These are phyloP conservation scores for Hymenochirus boettgeri DNA, from an alignment of 2,113 vertebrate species.

Conservation along the genomic window DNA sequence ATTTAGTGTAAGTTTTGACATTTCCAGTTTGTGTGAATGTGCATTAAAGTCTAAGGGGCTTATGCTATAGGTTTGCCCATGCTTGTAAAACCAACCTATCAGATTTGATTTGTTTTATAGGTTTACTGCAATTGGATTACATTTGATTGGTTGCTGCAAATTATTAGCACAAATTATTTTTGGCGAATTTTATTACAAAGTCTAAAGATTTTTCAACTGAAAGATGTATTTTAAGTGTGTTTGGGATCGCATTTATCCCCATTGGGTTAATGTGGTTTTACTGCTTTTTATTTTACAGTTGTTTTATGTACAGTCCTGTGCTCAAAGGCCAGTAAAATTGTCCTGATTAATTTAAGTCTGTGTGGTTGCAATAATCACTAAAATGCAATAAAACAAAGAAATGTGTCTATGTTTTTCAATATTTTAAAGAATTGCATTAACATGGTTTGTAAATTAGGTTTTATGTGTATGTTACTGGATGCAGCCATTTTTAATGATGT, in stretches of 20 bases:
- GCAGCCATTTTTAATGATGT: no score
- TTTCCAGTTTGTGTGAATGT: no score
- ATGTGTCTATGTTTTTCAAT: not conserved
- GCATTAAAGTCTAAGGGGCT: no score
- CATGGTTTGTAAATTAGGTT: not conserved
- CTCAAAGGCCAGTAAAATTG: not conserved
- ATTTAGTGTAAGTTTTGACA: no score
- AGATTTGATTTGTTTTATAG: no score
- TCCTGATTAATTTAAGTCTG: slow-evolving; percentile 23
- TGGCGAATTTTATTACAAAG: no score
- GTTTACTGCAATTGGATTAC: no score
- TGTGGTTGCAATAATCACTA: slow-evolving; percentile 37
- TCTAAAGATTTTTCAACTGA: not conserved
- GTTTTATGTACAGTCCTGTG: slow-evolving; percentile 5
- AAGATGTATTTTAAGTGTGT: not conserved
- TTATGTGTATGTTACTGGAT: no score
- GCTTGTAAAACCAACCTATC: no score
- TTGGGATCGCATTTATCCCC: not conserved
- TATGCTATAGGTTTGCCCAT: no score
- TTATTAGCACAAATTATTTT: no score
- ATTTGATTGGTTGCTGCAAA: no score
- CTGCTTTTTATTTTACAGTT: not conserved
- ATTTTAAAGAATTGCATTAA: not conserved
- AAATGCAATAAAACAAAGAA: slow-evolving; percentile 34
- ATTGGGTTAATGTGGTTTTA: not conserved